A percentile compares a stretch with the other conserved stretches of the same genome.
Evolutionary conservation across 2,888 invertebrate genomes (phyloP).

Genomic region (Chaetoderma sp.): DNA sequence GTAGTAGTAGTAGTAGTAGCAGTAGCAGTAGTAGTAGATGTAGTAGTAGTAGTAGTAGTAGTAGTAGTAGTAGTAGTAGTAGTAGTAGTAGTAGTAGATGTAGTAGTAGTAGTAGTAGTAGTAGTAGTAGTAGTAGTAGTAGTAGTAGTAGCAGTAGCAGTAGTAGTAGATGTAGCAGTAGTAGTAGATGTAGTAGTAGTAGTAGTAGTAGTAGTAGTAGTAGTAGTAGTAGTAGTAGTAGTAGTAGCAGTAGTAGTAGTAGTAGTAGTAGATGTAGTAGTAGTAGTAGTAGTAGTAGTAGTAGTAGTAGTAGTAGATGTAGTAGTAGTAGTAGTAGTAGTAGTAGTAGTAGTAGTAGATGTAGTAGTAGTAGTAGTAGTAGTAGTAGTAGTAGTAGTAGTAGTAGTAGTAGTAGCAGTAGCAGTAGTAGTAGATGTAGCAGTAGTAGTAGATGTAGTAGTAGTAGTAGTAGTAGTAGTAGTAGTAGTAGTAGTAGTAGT

Average conservation of each 20-base stretch:
- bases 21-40: not conserved
- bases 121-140: not conserved
- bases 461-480: not conserved
- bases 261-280: not conserved
- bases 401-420: not conserved
- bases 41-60: not conserved
- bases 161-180: too few species aligned
- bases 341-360: constrained; percentile 4
- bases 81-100: constrained; percentile 3
- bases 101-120: constrained; percentile 13
- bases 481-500: not conserved
- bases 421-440: not conserved
- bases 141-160: not conserved
- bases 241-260: not conserved
- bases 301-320: not conserved
- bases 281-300: not conserved
- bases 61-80: constrained; percentile 12
- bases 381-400: constrained; percentile 9
- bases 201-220: not conserved
- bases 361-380: constrained; percentile 13
- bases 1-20: not conserved
- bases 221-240: not conserved
- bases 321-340: constrained; percentile 2
- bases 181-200: not conserved
- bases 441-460: too few species aligned